A percentile compares a stretch with the other conserved stretches of the same genome.
Evolutionary conservation across 2,113 vertebrate species (phyloP).

Genomic region (Podiceps cristatus): DNA sequence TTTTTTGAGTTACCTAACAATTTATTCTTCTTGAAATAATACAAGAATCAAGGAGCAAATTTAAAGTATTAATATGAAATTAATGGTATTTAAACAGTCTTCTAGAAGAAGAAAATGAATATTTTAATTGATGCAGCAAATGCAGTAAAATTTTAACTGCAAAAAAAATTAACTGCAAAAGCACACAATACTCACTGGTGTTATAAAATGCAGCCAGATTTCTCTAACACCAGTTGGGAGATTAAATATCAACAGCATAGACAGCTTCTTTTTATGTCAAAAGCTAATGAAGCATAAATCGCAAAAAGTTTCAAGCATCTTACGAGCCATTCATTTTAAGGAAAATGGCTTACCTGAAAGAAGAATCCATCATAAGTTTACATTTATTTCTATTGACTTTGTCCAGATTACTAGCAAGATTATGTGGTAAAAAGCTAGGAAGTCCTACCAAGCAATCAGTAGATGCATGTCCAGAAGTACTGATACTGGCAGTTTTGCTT

Average conservation of each 20-base stretch:
- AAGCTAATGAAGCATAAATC: constrained; percentile 39
- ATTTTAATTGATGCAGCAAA: constrained; percentile 56
- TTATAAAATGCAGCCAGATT: constrained; percentile 32
- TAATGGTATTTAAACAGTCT: background rate
- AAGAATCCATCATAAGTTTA: background rate
- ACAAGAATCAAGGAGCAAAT: background rate
- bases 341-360: constrained; percentile 43
- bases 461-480: background rate
- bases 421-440: constrained; percentile 28
- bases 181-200: constrained; percentile 11
- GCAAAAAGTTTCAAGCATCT: constrained; percentile 12
- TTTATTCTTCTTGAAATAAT: background rate
- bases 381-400: background rate
- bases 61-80: background rate
- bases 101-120: background rate
- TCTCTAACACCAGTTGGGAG: constrained; percentile 30
- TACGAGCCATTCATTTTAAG: background rate
- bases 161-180: background rate
- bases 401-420: background rate
- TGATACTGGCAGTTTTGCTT: background rate
- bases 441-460: background rate
- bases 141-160: background rate
- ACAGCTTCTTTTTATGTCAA: constrained; percentile 12
- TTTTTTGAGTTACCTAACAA: background rate
- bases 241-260: constrained; percentile 14